Evolutionary conservation across 2,113 vertebrate species (phyloP).

Genomic region (Silurus glanis): DNA sequence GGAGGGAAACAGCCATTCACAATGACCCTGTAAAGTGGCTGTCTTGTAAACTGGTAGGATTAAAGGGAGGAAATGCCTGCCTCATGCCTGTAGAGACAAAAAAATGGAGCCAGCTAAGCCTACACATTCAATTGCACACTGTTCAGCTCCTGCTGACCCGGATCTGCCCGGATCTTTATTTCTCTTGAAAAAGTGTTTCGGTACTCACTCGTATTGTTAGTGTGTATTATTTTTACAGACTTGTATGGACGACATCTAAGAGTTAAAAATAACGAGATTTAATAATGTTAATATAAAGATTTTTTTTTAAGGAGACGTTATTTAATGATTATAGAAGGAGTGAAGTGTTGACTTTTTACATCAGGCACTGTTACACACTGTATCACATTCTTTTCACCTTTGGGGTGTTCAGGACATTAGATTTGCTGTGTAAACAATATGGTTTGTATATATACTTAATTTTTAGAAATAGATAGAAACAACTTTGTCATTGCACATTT

Average conservation of each 20-base stretch:
- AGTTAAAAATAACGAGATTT: not conserved
- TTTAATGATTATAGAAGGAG: not conserved
- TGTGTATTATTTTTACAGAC: constrained; percentile 10
- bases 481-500: too few relatives aligned
- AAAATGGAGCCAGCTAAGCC: constrained; percentile 34
- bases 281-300: not conserved
- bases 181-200: constrained; percentile 1
- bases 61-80: constrained; percentile 53
- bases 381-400: not conserved
- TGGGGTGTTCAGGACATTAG: not conserved
- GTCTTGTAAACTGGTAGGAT: constrained; percentile 58
- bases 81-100: constrained; percentile 46
- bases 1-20: constrained; percentile 56
- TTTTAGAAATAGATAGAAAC: too few relatives aligned
- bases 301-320: not conserved
- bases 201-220: not conserved
- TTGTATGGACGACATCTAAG: too few relatives aligned
- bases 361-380: not conserved
- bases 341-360: not conserved
- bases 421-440: not conserved
- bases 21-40: constrained; percentile 53
- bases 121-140: constrained; percentile 28
- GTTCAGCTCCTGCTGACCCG: not conserved
- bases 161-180: not conserved
- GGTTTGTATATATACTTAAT: too few relatives aligned